A percentile compares a stretch with the other conserved stretches of the same genome.
Evolutionary conservation across 1,140 invertebrate species (phyloP).

Genomic region (Hycleus phaleratus): DNA sequence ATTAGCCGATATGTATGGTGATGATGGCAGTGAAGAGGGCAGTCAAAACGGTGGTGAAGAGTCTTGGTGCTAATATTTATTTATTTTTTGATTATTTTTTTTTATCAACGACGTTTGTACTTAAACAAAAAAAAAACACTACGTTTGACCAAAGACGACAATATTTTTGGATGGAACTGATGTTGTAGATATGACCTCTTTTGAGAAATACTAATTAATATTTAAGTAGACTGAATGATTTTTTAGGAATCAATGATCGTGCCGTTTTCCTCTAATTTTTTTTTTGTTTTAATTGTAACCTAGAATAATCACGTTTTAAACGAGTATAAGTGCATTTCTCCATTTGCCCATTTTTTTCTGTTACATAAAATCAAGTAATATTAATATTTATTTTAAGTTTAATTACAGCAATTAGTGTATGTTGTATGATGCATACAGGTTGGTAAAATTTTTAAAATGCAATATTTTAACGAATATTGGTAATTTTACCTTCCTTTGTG

Average conservation of each 20-base stretch:
- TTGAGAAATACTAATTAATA: neutral
- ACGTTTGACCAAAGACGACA: conserved; percentile 9
- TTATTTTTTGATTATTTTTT: neutral
- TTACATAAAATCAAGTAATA: too few species aligned
- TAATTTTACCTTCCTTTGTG: neutral
- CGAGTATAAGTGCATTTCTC: too few species aligned
- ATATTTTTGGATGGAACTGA: conserved; percentile 11
- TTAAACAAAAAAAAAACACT: neutral
- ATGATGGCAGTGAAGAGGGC: conserved; percentile 73
- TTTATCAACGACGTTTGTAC: neutral
- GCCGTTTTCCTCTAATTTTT: too few species aligned
- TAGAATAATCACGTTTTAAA: too few species aligned
- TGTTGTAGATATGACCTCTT: neutral
- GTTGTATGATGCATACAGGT: too few species aligned
- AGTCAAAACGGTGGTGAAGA: conserved; percentile 63
- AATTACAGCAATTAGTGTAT: too few species aligned
- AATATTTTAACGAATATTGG: neutral
- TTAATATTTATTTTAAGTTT: too few species aligned
- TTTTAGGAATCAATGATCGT: neutral
- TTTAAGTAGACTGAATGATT: neutral
- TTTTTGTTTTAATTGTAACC: too few species aligned
- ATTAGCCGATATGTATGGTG: conserved; percentile 94
- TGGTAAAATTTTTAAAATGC: neutral
- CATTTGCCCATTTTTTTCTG: too few species aligned
- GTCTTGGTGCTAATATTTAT: conserved; percentile 58